Base-by-base conservation (phyloP, 2,888 invertebrate species). In the Tipula unca region DNA sequence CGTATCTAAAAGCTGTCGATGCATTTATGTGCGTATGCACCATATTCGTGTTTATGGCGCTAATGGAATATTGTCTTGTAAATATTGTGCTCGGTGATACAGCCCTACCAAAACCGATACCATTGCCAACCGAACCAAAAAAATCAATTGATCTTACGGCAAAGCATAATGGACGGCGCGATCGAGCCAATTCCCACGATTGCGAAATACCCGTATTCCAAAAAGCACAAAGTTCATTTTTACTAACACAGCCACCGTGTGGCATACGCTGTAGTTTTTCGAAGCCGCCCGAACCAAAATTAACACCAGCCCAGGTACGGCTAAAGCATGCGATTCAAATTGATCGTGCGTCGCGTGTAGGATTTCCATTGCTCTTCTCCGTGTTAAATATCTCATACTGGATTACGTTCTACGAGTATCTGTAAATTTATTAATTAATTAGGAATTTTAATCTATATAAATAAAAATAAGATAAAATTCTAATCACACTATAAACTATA, bases 21-120 rank as follows among this genome's bases (percentile, higher is more conserved):
- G 96, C 96, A 0, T 97, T 97, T 89, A 97, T 97, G 97, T 97
- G 97, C 17, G 96, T 96, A 25, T 97, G 97, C 90, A 97, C 97
- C 85, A 93, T 97, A 86, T 97, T 97, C 91, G 97, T 97, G 89
- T 97, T 97, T 89, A 96, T 97, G 96, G 97, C 97, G 0, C 90
- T 97, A 85, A 97, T 97, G 97, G 97, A 97, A 89, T 97, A 97
- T 89, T 97, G 97, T 88, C 91, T 97, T 87, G 97, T 97, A 35
- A 97, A 97, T 89, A 96, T 91, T 87, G 91, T 91, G 32, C 87
- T 91, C 1, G 90, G 91, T 39, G 91, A 91, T 86, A 90, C 90
- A 48, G 89, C 90, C 42, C 89, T 90, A 87, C 91, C 91, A 1
- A 91, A 91, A 86, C 90, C 90, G 1, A 89, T 90, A 6, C 89